phyloP scores from a whole-genome alignment of 1,140 invertebrate species.

The Heliconius eleuchia region DNA sequence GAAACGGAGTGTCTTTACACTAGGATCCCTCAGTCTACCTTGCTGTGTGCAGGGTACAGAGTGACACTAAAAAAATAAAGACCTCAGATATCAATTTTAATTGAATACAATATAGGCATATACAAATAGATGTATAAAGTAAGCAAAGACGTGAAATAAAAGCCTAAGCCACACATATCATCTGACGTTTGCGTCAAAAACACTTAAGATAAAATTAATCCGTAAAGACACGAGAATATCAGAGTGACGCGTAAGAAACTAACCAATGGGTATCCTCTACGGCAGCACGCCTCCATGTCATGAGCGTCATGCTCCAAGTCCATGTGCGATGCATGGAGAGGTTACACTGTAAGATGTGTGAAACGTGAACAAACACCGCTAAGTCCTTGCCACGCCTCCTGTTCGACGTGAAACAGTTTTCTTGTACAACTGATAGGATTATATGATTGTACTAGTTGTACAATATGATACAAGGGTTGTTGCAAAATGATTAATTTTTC shows the following conservation, averaged over 20 bases:
- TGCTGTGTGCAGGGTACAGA: no score
- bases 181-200: conserved; percentile 8
- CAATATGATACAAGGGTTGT: background rate
- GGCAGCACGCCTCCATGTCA: conserved; percentile 62
- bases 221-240: conserved; percentile 35
- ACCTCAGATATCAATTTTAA: background rate
- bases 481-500: background rate
- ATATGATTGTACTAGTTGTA: background rate
- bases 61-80: background rate
- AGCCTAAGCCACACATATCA: background rate
- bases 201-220: conserved; percentile 48
- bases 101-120: background rate
- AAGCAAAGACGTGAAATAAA: background rate
- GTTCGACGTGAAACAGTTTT: conserved; percentile 2
- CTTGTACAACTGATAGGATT: background rate
- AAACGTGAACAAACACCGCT: conserved; percentile 43
- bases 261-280: conserved; percentile 45
- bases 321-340: conserved; percentile 45
- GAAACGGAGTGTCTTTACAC: no score
- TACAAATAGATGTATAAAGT: background rate
- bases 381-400: conserved; percentile 42
- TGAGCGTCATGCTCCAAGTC: conserved; percentile 56
- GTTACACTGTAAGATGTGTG: conserved; percentile 42
- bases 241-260: conserved; percentile 32
- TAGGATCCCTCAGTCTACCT: no score